A percentile compares a stretch with the other conserved stretches of the same genome.
Evolutionary conservation across 1,140 invertebrate species (phyloP).

Genomic region (Drosophila bocki): DNA sequence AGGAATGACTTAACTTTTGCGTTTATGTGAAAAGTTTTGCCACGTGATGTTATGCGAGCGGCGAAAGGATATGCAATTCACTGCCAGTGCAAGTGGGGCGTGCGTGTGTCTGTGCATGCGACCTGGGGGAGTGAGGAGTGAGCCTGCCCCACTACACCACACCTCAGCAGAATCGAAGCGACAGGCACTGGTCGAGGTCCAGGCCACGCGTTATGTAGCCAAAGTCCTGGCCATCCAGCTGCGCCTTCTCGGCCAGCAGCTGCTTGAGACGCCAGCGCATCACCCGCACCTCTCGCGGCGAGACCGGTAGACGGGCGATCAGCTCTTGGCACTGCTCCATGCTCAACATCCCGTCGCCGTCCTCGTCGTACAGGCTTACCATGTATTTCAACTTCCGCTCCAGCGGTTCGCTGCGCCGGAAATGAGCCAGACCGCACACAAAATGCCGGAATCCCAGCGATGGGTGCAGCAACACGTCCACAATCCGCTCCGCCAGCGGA

Average conservation of each 20-base stretch:
- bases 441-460: constrained; percentile 49
- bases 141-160: neutral
- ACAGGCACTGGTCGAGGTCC: constrained; percentile 58
- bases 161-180: constrained; percentile 44
- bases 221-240: constrained; percentile 40
- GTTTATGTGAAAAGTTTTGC: constrained; percentile 81
- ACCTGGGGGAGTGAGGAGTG: neutral
- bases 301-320: constrained; percentile 28
- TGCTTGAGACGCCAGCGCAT: constrained; percentile 50
- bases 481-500: constrained; percentile 41
- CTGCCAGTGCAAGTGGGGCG: constrained; percentile 4
- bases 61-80: constrained; percentile 63
- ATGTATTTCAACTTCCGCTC: constrained; percentile 33
- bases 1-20: constrained; percentile 83
- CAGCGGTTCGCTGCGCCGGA: constrained; percentile 29
- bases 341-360: constrained; percentile 47
- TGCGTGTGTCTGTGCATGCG: neutral
- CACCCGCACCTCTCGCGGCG: constrained; percentile 20
- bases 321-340: constrained; percentile 41
- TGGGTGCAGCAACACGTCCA: constrained; percentile 43
- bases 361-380: constrained; percentile 41
- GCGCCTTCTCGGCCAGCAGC: constrained; percentile 28
- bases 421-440: constrained; percentile 25
- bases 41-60: constrained; percentile 78
- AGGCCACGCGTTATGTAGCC: constrained; percentile 48